phyloP scores from a whole-genome alignment of 2,888 invertebrate species.

The Drosophila picticornis region DNA sequence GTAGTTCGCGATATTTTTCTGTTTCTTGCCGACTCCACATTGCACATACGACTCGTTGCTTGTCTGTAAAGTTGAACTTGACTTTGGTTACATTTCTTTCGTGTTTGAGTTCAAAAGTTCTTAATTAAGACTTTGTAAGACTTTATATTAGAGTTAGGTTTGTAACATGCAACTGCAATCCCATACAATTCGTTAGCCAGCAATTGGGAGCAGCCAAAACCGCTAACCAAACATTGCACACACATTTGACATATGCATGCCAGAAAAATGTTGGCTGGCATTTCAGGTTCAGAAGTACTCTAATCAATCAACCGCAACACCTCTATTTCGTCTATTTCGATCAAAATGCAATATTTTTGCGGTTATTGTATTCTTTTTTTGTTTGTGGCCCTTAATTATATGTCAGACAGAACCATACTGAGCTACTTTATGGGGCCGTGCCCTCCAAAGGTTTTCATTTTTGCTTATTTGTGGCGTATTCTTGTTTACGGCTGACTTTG shows the following conservation, averaged over 20 bases:
- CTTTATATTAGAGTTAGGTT: not conserved
- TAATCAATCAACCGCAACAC: constrained; percentile 37
- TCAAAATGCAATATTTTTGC: constrained; percentile 26
- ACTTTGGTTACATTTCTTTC: constrained; percentile 7
- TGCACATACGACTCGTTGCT: constrained; percentile 67
- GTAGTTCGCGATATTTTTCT: not conserved
- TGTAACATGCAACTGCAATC: constrained; percentile 32
- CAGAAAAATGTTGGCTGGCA: constrained; percentile 19
- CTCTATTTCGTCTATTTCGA: constrained; percentile 29
- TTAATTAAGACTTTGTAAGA: constrained; percentile 30
- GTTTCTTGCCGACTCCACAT: constrained; percentile 17
- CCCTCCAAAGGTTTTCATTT: constrained; percentile 29
- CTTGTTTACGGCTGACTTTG: constrained; percentile 35
- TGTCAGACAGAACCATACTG: constrained; percentile 28
- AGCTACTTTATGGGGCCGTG: constrained; percentile 22
- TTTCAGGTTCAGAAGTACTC: constrained; percentile 31
- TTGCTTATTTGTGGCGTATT: constrained; percentile 30
- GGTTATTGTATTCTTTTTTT: constrained; percentile 10
- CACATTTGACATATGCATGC: constrained; percentile 6
- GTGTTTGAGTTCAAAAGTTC: not conserved
- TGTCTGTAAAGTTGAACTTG: constrained; percentile 49
- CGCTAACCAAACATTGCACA: constrained; percentile 7
- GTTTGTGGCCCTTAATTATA: constrained; percentile 48
- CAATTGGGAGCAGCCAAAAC: constrained; percentile 3
- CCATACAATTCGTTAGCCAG: not conserved